phyloP scores from a whole-genome alignment of 2,888 invertebrate genomes.

The Laothoe populi region DNA sequence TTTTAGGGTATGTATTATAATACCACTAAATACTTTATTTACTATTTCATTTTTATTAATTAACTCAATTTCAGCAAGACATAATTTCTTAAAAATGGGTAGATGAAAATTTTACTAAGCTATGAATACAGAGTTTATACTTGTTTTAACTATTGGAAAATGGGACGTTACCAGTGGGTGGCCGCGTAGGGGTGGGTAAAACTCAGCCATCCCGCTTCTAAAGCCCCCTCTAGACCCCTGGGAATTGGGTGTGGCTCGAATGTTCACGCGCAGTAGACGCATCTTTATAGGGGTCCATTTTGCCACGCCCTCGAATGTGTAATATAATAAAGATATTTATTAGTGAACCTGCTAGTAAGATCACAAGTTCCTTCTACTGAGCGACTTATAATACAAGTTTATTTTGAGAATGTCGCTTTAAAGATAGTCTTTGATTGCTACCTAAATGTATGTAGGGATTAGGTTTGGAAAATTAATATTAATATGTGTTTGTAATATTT shows the following conservation, averaged over 20 bases:
- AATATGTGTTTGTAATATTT: too few relatives aligned
- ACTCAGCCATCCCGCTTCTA: background rate
- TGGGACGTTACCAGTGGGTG: background rate
- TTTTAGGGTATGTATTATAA: too few relatives aligned
- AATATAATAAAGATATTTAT: background rate
- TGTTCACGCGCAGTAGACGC: background rate
- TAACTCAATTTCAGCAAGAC: too few relatives aligned
- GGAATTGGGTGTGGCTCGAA: constrained; percentile 8
- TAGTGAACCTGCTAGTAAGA: background rate
- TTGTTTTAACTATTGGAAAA: constrained; percentile 2
- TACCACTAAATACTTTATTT: too few relatives aligned
- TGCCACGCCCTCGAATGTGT: constrained; percentile 1
- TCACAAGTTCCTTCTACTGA: too few relatives aligned
- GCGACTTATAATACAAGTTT: background rate
- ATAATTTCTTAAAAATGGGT: too few relatives aligned
- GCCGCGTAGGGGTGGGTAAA: background rate
- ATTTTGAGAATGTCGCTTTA: background rate
- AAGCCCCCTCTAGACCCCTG: background rate
- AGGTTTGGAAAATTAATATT: background rate
- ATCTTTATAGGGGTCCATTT: constrained; percentile 1
- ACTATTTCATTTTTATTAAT: too few relatives aligned
- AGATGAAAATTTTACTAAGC: too few relatives aligned
- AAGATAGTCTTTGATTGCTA: background rate
- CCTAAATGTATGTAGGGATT: background rate
- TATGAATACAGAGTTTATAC: background rate